These are phyloP conservation scores for Parauchenoglanis ngamensis DNA, from an alignment of 2,797 vertebrate genomes.

Conservation along the genomic window DNA sequence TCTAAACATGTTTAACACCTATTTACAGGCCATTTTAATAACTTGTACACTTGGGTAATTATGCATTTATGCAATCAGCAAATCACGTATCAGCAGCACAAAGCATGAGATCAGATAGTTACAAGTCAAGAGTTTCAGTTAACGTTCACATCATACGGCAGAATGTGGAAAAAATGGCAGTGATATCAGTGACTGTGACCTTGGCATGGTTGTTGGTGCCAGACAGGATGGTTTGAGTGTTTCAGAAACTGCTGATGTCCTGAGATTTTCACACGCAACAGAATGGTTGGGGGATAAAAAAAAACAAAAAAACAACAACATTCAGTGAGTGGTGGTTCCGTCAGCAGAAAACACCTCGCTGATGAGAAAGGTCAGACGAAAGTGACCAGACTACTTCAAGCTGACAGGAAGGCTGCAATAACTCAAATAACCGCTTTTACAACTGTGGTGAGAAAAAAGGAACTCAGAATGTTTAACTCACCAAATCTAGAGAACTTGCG, in stretches of 20 bases:
- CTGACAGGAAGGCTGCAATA: background rate
- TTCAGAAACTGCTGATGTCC: background rate
- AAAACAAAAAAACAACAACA: background rate
- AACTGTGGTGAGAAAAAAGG: background rate
- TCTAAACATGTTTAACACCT: background rate
- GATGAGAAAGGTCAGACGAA: background rate
- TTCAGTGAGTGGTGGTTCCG: background rate
- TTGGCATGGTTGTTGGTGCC: background rate
- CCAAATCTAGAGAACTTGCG: background rate
- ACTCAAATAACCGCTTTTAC: background rate
- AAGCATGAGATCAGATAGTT: background rate
- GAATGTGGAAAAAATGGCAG: background rate
- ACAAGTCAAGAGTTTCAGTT: background rate
- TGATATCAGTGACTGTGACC: conserved; percentile 3
- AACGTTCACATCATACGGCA: background rate
- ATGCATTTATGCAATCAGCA: background rate
- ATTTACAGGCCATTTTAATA: background rate
- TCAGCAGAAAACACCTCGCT: background rate
- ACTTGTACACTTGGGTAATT: too few relatives aligned
- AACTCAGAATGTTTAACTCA: background rate
- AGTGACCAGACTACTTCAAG: background rate
- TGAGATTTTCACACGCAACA: background rate
- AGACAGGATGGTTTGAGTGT: background rate
- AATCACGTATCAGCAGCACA: background rate
- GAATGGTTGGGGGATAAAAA: background rate